Evolutionary conservation across 2,113 vertebrate species (phyloP).

Genomic region (Melanostigma gelatinosum): DNA sequence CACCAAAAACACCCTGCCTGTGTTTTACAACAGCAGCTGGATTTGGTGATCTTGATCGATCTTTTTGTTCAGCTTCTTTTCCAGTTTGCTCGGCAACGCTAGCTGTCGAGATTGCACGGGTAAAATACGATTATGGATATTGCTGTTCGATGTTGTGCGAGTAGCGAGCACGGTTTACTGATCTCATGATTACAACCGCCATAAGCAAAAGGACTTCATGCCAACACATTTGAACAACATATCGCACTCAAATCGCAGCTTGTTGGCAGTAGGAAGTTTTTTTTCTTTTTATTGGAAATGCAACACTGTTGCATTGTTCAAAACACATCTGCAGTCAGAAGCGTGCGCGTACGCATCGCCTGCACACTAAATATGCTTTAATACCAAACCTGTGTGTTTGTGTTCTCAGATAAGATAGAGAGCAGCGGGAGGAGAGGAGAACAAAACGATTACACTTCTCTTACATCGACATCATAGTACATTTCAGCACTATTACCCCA

Average conservation of each 20-base stretch:
- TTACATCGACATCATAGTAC: not conserved
- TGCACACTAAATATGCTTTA: not conserved
- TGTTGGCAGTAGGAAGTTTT: not conserved
- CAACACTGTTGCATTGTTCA: not conserved
- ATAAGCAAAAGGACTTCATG: not conserved
- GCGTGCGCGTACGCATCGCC: not conserved
- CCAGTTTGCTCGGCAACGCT: not conserved
- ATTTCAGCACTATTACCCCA: slow-evolving; percentile 12
- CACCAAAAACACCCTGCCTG: too few species aligned
- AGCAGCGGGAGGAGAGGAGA: slow-evolving; percentile 11
- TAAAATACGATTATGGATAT: not conserved
- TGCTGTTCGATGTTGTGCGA: not conserved
- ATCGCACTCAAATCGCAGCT: not conserved
- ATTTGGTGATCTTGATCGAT: not conserved
- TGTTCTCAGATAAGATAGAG: slow-evolving; percentile 31
- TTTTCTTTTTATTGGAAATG: not conserved
- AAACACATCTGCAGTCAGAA: not conserved
- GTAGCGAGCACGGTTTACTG: slow-evolving; percentile 7
- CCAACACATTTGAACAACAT: not conserved
- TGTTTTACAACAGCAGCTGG: too few species aligned
- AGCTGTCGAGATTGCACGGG: not conserved
- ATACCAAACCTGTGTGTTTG: slow-evolving; percentile 3
- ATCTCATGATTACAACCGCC: not conserved
- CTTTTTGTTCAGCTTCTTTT: not conserved
- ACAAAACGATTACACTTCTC: slow-evolving; percentile 4